phyloP scores from a whole-genome alignment of 2,113 vertebrate species.

The Anoura caudifer region DNA sequence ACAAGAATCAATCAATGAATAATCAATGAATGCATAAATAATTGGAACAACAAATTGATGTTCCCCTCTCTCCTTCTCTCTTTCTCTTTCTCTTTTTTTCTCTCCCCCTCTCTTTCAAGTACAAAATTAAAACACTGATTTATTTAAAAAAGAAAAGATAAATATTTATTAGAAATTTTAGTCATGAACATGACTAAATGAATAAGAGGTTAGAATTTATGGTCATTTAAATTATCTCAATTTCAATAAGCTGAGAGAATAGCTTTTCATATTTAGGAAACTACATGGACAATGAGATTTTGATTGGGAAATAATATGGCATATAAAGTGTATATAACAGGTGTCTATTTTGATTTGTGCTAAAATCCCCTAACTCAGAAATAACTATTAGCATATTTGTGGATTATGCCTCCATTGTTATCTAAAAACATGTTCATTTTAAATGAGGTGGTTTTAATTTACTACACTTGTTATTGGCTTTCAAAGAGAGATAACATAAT shows the following conservation, averaged over 20 bases:
- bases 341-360: background rate
- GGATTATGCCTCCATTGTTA: background rate
- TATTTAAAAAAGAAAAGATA: background rate
- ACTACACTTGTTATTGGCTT: background rate
- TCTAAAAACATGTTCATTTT: conserved; percentile 23
- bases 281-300: background rate
- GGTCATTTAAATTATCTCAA: background rate
- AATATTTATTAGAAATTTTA: background rate
- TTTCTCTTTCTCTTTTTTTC: too few species aligned
- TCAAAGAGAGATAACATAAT: background rate
- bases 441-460: conserved; percentile 30
- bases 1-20: too few species aligned
- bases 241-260: background rate
- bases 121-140: too few species aligned
- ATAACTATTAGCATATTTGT: background rate
- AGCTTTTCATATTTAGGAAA: background rate
- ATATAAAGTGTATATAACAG: background rate
- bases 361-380: background rate
- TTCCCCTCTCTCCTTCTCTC: too few species aligned
- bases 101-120: too few species aligned
- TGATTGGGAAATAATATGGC: background rate
- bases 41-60: too few species aligned
- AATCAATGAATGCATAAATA: too few species aligned
- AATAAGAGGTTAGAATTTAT: background rate
- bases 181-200: background rate